Conservation (phyloP, 2,113 vertebrate genomes). For the Microcebus tavaratra region DNA sequence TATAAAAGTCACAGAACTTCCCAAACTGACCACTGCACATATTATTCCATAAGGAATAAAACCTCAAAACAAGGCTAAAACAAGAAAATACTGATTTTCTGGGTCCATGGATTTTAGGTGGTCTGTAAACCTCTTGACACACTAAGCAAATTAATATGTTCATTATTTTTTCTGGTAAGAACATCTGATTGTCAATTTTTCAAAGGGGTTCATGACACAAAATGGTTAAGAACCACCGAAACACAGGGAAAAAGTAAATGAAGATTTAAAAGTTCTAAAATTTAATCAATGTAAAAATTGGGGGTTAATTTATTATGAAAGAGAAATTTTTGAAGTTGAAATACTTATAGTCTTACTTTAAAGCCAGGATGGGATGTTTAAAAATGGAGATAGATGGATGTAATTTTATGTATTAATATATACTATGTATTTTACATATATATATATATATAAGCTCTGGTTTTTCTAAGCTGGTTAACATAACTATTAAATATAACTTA, state of each 20-base stretch:
- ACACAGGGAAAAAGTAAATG: background rate
- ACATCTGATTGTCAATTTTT: background rate
- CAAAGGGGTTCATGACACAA: background rate
- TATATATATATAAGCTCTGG: background rate
- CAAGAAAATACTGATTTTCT: background rate
- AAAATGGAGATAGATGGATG: background rate
- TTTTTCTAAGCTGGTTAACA: background rate
- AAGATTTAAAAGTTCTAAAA: slow-evolving; percentile 11
- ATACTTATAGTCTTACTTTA: background rate
- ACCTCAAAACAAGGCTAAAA: background rate
- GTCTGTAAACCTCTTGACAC: background rate
- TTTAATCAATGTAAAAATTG: background rate
- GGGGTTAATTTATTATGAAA: background rate
- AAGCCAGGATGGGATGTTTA: background rate
- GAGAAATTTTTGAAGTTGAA: background rate
- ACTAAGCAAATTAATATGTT: background rate
- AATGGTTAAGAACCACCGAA: background rate
- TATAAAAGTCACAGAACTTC: background rate
- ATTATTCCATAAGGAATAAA: background rate
- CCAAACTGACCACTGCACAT: background rate
- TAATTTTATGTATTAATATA: background rate
- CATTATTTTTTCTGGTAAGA: background rate
- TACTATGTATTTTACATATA: too few relatives aligned
- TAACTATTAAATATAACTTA: slow-evolving; percentile 20
- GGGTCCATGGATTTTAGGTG: background rate